Evolutionary conservation across 2,113 vertebrate genomes (phyloP).

Genomic region (Cyprinodon tularosa): DNA sequence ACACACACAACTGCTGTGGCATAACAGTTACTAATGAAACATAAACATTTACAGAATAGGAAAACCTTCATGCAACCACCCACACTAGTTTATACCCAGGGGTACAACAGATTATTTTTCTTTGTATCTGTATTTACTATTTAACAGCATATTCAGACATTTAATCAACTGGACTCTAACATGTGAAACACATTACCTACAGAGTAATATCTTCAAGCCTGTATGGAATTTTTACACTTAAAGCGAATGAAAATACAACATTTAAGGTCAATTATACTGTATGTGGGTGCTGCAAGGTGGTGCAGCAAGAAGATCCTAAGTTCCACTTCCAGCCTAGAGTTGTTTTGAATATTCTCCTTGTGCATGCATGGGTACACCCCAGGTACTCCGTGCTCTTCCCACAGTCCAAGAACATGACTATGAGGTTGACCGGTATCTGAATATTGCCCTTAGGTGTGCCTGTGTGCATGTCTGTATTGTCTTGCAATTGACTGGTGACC

Average conservation of each 20-base stretch:
- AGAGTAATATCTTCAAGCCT: background rate
- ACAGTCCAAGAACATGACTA: too few relatives aligned
- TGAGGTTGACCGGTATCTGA: too few relatives aligned
- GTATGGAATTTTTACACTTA: background rate
- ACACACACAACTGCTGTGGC: slow-evolving; percentile 7
- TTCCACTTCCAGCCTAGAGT: too few relatives aligned
- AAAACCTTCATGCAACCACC: background rate
- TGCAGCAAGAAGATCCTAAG: too few relatives aligned
- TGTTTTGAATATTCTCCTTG: too few relatives aligned
- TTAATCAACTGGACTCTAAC: background rate
- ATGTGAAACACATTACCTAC: background rate
- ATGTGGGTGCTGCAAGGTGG: too few relatives aligned
- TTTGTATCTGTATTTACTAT: background rate
- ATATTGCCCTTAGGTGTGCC: too few relatives aligned
- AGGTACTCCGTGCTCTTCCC: too few relatives aligned
- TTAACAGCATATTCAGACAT: background rate
- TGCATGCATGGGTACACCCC: too few relatives aligned
- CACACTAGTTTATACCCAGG: background rate
- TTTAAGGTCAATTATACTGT: background rate
- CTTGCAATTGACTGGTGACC: too few relatives aligned
- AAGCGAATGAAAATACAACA: background rate
- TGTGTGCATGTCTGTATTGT: too few relatives aligned
- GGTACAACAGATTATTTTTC: background rate
- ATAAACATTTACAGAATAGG: slow-evolving; percentile 50
- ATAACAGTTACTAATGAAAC: slow-evolving; percentile 28